Conservation (phyloP, 2,888 invertebrate genomes). For the Lycocerus yunnanus region DNA sequence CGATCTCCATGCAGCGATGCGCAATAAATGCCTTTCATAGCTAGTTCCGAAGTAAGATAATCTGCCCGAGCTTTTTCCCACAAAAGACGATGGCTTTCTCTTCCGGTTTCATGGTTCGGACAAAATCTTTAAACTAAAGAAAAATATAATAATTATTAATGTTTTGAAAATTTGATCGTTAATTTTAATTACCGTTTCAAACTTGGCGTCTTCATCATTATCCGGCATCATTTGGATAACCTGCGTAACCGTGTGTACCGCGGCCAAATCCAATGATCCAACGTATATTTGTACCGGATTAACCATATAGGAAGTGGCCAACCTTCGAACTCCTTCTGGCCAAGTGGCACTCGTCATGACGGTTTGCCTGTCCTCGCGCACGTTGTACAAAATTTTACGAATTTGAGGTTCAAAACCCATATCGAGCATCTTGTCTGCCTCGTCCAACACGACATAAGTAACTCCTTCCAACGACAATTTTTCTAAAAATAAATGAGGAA, state of each 20-base stretch:
- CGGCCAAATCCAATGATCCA: constrained; percentile 85
- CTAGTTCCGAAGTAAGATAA: constrained; percentile 80
- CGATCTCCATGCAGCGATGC: constrained; percentile 90
- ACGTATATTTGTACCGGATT: constrained; percentile 91
- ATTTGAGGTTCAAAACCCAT: constrained; percentile 91
- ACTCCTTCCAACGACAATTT: constrained; percentile 77
- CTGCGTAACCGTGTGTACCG: constrained; percentile 87
- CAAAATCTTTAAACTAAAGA: constrained; percentile 68
- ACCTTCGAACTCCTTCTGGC: constrained; percentile 84
- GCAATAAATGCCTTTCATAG: constrained; percentile 68
- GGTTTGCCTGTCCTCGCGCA: constrained; percentile 90
- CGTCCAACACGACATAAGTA: constrained; percentile 90
- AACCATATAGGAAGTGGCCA: constrained; percentile 86
- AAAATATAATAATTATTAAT: neutral
- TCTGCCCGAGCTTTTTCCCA: constrained; percentile 83
- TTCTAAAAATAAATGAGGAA: constrained; percentile 45
- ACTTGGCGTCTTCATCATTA: constrained; percentile 69
- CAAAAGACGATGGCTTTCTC: constrained; percentile 93
- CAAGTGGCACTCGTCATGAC: constrained; percentile 97
- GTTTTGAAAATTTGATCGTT: neutral
- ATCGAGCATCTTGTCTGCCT: constrained; percentile 87
- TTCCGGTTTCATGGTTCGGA: constrained; percentile 67
- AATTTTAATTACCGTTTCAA: constrained; percentile 58
- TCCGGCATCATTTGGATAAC: constrained; percentile 75
- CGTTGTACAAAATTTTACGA: constrained; percentile 76